Conservation (phyloP, 2,888 invertebrate species). For the Geotrupes spiniger region DNA sequence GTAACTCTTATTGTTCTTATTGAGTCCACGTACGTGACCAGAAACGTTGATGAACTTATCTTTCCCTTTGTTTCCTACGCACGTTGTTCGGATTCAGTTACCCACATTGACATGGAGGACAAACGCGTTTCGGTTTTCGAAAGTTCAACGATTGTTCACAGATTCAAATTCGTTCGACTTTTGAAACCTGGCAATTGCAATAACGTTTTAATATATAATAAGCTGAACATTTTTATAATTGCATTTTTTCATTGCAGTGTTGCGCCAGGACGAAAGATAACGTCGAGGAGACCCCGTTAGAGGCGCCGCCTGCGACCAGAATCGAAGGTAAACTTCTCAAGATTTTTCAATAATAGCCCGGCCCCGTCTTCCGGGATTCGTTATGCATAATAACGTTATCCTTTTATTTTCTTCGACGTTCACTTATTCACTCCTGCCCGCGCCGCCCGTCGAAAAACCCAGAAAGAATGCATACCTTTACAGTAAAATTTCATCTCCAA, state of each 20-base stretch:
- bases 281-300: constrained; percentile 35
- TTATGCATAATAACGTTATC: constrained; percentile 1
- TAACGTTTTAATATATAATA: too few relatives aligned
- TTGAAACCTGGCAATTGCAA: too few relatives aligned
- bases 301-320: constrained; percentile 39
- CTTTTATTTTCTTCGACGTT: not conserved
- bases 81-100: constrained; percentile 32
- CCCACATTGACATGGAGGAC: constrained; percentile 22
- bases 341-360: constrained; percentile 13
- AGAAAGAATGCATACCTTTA: constrained; percentile 38
- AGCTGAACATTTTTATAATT: too few relatives aligned
- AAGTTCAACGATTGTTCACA: too few relatives aligned
- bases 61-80: constrained; percentile 27
- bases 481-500: constrained; percentile 42
- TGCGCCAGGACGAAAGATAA: constrained; percentile 34
- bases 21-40: constrained; percentile 27
- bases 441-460: constrained; percentile 32
- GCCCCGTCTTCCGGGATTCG: constrained; percentile 9
- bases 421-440: constrained; percentile 9
- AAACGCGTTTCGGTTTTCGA: constrained; percentile 16
- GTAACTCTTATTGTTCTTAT: constrained; percentile 36
- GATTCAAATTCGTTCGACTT: too few relatives aligned
- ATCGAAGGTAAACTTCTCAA: constrained; percentile 40
- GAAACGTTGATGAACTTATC: constrained; percentile 11
- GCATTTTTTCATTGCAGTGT: constrained; percentile 34